phyloP scores from a whole-genome alignment of 2,113 vertebrate genomes.

The Myrmecobius fasciatus region DNA sequence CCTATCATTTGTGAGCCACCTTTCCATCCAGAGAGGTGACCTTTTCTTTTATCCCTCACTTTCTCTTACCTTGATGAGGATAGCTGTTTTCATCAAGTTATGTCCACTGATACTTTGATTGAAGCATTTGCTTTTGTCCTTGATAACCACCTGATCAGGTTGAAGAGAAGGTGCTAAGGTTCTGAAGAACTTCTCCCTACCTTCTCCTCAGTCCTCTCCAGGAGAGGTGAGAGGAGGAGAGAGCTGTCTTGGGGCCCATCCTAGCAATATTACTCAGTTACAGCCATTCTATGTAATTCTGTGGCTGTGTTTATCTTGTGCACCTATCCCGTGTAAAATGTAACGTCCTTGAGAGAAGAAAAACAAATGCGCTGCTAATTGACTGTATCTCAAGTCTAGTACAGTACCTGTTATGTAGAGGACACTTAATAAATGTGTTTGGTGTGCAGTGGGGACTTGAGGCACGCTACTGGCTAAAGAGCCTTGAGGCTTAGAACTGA shows the following conservation, averaged over 20 bases:
- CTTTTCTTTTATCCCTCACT: background rate
- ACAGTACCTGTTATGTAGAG: background rate
- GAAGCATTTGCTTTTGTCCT: constrained; percentile 48
- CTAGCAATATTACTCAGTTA: background rate
- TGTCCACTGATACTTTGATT: constrained; percentile 68
- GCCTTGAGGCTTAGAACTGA: background rate
- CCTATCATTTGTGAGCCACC: background rate
- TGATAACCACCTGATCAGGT: constrained; percentile 51
- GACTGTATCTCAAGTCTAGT: background rate
- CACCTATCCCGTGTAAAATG: background rate
- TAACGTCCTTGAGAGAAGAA: background rate
- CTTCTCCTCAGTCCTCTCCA: background rate
- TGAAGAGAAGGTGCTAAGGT: background rate
- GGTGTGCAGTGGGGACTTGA: background rate
- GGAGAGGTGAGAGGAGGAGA: background rate
- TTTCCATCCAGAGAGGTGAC: background rate
- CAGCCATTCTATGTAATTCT: background rate
- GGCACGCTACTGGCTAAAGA: background rate
- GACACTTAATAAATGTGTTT: background rate
- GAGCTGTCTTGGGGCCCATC: background rate
- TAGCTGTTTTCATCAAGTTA: constrained; percentile 60
- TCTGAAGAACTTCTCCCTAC: background rate
- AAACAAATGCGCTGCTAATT: background rate
- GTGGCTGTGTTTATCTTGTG: background rate
- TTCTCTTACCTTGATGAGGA: constrained; percentile 57